Percentiles rank a stretch among this genome's conserved stretches.
phyloP scores from a whole-genome alignment of 64 coral and sea anemone species.

The Stichodactyla helianthus region DNA sequence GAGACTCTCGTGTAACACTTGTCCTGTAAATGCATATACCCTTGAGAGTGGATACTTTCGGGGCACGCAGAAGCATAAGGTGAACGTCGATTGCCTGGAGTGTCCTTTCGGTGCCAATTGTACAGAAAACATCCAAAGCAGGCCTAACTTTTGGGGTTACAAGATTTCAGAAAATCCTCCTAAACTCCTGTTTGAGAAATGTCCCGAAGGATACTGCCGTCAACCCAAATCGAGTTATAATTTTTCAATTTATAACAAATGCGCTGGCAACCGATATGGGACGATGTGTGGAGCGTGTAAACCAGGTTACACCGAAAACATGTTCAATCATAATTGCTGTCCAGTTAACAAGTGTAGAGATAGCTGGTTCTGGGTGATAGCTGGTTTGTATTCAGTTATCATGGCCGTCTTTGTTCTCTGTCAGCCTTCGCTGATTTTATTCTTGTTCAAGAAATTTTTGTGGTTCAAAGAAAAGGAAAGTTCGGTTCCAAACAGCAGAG shows the following conservation, averaged over 20 bases:
- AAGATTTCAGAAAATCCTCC: background rate
- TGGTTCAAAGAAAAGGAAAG: conserved; percentile 18
- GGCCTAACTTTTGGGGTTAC: conserved; percentile 65
- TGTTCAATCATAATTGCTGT: conserved; percentile 21
- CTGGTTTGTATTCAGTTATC: background rate
- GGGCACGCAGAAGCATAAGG: background rate
- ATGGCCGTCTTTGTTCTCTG: conserved; percentile 12
- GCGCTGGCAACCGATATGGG: conserved; percentile 34
- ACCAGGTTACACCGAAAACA: conserved; percentile 15
- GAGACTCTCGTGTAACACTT: conserved; percentile 29
- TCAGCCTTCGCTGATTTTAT: background rate
- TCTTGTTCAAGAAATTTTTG: background rate
- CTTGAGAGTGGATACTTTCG: conserved; percentile 35
- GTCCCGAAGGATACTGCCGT: conserved; percentile 55
- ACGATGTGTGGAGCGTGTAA: conserved; percentile 39
- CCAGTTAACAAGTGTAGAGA: conserved; percentile 17
- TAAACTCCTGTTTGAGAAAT: conserved; percentile 41
- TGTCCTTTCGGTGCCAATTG: conserved; percentile 73
- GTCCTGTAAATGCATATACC: conserved; percentile 44
- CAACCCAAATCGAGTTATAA: background rate
- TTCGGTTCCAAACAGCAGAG: background rate
- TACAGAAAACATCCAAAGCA: conserved; percentile 22
- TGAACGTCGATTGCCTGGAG: background rate
- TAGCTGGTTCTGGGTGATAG: conserved; percentile 31
- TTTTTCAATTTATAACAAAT: conserved; percentile 44